A percentile compares a stretch with the other conserved stretches of the same genome.
Evolutionary conservation across 1,140 invertebrate genomes (phyloP).

Genomic region (Megalonaias nervosa): DNA sequence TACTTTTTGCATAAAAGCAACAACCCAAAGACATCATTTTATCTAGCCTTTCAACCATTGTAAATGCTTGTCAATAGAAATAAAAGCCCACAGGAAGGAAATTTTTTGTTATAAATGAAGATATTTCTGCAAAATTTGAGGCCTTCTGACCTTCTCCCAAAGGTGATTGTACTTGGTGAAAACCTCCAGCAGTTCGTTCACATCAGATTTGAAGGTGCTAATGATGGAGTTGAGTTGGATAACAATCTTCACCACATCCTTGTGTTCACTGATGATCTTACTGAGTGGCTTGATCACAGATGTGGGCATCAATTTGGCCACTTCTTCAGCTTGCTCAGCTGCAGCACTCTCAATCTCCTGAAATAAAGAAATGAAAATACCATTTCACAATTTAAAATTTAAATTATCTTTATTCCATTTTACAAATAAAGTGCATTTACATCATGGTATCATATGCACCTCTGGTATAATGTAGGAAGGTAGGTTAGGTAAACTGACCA

Average conservation of each 20-base stretch:
- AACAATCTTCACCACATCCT: conserved; percentile 71
- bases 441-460: too few relatives aligned
- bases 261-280: conserved; percentile 71
- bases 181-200: conserved; percentile 63
- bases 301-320: conserved; percentile 61
- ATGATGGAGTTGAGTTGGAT: conserved; percentile 71
- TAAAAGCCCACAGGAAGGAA: too few relatives aligned
- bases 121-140: not conserved
- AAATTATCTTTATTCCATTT: too few relatives aligned
- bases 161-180: conserved; percentile 68
- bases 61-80: too few relatives aligned
- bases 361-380: conserved; percentile 4
- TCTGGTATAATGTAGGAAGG: too few relatives aligned
- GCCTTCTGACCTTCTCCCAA: conserved; percentile 65
- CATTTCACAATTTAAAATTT: too few relatives aligned
- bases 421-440: too few relatives aligned
- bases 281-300: conserved; percentile 66
- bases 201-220: conserved; percentile 67
- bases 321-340: conserved; percentile 65
- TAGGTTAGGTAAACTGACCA: too few relatives aligned
- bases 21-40: too few relatives aligned
- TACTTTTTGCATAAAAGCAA: too few relatives aligned
- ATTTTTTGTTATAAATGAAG: not conserved
- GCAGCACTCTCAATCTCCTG: conserved; percentile 66
- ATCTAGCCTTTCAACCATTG: too few relatives aligned